A percentile compares a stretch with the other conserved stretches of the same genome.
Conservation (phyloP, 2,888 invertebrate genomes). For the Cataglyphis altisquamis region DNA sequence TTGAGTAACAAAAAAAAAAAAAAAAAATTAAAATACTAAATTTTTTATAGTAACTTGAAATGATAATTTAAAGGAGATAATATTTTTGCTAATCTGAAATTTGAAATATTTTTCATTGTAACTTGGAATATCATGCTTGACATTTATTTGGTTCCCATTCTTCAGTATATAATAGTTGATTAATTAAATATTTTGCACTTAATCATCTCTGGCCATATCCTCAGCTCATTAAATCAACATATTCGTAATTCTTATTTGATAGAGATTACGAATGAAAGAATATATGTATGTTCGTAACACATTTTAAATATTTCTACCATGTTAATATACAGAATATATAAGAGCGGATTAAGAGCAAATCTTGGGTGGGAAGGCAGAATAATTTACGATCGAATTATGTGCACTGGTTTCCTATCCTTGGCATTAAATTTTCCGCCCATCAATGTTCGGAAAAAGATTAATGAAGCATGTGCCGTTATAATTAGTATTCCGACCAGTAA, state of each 20-base stretch:
- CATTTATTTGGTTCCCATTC: slow-evolving; percentile 34
- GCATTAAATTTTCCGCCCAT: slow-evolving; percentile 48
- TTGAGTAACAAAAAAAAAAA: neutral
- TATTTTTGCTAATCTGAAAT: neutral
- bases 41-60: neutral
- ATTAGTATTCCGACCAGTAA: slow-evolving; percentile 25
- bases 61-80: neutral
- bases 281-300: slow-evolving; percentile 28
- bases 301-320: slow-evolving; percentile 45
- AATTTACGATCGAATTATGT: slow-evolving; percentile 54
- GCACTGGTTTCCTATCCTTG: slow-evolving; percentile 24
- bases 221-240: slow-evolving; percentile 30
- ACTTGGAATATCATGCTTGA: slow-evolving; percentile 26
- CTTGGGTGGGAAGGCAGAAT: slow-evolving; percentile 24
- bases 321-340: slow-evolving; percentile 25
- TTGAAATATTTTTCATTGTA: slow-evolving; percentile 17
- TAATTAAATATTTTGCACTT: slow-evolving; percentile 26
- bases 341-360: slow-evolving; percentile 39
- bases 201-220: slow-evolving; percentile 12
- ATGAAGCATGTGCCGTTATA: slow-evolving; percentile 47
- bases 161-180: slow-evolving; percentile 8
- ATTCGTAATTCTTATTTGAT: slow-evolving; percentile 15
- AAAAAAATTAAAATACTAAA: slow-evolving; percentile 13
- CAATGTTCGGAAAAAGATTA: slow-evolving; percentile 49
- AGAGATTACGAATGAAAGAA: slow-evolving; percentile 34